Evolutionary conservation across 2,888 invertebrate genomes (phyloP).

Genomic region (Gymnosoma rotundatum): DNA sequence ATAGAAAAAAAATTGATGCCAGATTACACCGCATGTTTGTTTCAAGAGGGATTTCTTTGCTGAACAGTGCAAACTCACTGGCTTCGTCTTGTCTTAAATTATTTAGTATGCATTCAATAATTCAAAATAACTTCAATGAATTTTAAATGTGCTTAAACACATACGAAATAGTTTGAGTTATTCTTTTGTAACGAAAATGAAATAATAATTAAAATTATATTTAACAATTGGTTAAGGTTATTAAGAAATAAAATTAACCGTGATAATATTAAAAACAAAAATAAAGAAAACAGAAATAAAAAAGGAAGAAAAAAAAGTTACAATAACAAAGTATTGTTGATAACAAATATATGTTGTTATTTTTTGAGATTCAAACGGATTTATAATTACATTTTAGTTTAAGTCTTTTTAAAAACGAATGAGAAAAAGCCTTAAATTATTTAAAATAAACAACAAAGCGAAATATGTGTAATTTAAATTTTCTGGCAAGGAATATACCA

Average conservation of each 20-base stretch:
- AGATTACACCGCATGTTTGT: too few species aligned
- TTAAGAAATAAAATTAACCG: constrained; percentile 50
- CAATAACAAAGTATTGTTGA: not conserved
- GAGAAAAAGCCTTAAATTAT: not conserved
- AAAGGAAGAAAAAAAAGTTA: not conserved
- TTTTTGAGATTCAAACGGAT: constrained; percentile 32
- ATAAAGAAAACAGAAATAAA: not conserved
- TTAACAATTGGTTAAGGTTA: constrained; percentile 46
- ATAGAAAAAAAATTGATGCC: too few species aligned
- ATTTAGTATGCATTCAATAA: too few species aligned
- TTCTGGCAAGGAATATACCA: constrained; percentile 32
- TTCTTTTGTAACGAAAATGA: not conserved
- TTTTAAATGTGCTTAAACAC: not conserved
- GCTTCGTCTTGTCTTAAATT: too few species aligned
- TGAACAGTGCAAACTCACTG: too few species aligned
- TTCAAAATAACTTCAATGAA: constrained; percentile 4
- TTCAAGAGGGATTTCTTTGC: too few species aligned
- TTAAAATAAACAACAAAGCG: constrained; percentile 27
- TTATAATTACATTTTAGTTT: constrained; percentile 30
- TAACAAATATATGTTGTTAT: constrained; percentile 16
- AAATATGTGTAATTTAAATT: constrained; percentile 54
- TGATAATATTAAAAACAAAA: constrained; percentile 39
- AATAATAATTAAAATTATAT: constrained; percentile 20
- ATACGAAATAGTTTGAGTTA: not conserved
- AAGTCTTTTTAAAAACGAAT: not conserved